A percentile compares a stretch with the other conserved stretches of the same genome.
These are phyloP conservation scores for Vidua chalybeata DNA, from an alignment of 2,113 vertebrate species.

Conservation along the genomic window DNA sequence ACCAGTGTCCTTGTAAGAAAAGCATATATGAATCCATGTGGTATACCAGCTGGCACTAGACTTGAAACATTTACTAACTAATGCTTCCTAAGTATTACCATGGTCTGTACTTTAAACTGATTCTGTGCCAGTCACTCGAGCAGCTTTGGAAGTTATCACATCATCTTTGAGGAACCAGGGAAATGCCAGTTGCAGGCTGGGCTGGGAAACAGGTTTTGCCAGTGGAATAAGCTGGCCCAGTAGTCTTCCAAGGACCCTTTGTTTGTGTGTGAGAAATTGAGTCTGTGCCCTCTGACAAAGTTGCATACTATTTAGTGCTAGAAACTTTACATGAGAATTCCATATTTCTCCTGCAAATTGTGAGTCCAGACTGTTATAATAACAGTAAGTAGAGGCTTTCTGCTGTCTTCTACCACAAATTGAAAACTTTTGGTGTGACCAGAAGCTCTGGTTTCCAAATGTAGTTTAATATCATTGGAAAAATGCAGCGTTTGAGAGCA, in stretches of 20 bases:
- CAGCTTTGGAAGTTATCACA: not conserved
- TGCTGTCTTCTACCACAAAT: not conserved
- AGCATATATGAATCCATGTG: not conserved
- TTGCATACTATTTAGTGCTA: not conserved
- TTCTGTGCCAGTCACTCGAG: not conserved
- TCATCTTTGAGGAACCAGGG: not conserved
- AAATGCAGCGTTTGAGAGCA: not conserved
- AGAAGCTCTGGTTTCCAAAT: not conserved
- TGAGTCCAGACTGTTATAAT: not conserved
- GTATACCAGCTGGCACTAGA: not conserved
- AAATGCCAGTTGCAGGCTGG: not conserved
- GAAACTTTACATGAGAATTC: not conserved
- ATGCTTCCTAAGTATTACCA: not conserved
- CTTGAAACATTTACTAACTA: not conserved
- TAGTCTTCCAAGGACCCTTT: not conserved
- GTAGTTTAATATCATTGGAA: not conserved
- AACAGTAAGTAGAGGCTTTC: not conserved
- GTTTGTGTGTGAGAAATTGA: not conserved
- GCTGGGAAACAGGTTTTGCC: slow-evolving; percentile 2
- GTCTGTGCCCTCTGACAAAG: not conserved
- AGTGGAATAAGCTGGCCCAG: not conserved
- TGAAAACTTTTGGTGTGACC: not conserved
- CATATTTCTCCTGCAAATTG: not conserved
- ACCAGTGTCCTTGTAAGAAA: not conserved
- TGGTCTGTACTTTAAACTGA: not conserved